Conservation (phyloP, 2,888 invertebrate genomes). For the Drosophila anceps region DNA sequence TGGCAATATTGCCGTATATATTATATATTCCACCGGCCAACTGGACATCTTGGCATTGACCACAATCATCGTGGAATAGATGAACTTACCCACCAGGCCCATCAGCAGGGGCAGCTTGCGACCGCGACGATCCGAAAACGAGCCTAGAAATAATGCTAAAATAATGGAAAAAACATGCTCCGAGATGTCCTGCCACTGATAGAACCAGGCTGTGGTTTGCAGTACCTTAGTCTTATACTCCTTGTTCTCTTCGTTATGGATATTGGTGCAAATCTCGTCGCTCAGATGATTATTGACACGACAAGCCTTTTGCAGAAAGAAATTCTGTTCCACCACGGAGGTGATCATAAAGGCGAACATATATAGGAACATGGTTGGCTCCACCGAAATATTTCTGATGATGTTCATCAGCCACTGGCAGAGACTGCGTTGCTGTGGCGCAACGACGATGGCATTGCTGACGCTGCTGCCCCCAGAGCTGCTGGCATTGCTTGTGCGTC, state of each 20-base stretch:
- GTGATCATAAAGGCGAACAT: slow-evolving; percentile 95
- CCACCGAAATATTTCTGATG: slow-evolving; percentile 88
- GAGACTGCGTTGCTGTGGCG: slow-evolving; percentile 10
- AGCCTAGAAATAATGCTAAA: slow-evolving; percentile 91
- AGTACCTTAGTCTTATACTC: slow-evolving; percentile 88
- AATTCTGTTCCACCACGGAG: slow-evolving; percentile 91
- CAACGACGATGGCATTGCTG: slow-evolving; percentile 20
- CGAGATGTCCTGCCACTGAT: slow-evolving; percentile 92
- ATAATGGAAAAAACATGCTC: slow-evolving; percentile 91
- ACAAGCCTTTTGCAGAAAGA: slow-evolving; percentile 92
- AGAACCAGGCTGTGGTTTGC: slow-evolving; percentile 91
- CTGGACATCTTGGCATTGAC: slow-evolving; percentile 88
- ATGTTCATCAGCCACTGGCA: slow-evolving; percentile 31
- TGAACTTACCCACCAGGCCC: slow-evolving; percentile 90
- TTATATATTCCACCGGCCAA: slow-evolving; percentile 91
- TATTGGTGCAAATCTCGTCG: slow-evolving; percentile 89
- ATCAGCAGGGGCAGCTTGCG: slow-evolving; percentile 90
- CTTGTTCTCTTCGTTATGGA: slow-evolving; percentile 87
- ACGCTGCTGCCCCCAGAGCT: slow-evolving; percentile 38
- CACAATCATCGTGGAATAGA: slow-evolving; percentile 91
- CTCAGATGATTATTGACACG: slow-evolving; percentile 90
- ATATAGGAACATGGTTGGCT: slow-evolving; percentile 94
- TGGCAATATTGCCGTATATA: slow-evolving; percentile 91
- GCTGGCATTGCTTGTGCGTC: slow-evolving; percentile 52
- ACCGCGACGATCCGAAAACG: slow-evolving; percentile 93